These are phyloP conservation scores for Coenonympha glycerion DNA, from an alignment of 2,888 invertebrate species.

Conservation along the genomic window DNA sequence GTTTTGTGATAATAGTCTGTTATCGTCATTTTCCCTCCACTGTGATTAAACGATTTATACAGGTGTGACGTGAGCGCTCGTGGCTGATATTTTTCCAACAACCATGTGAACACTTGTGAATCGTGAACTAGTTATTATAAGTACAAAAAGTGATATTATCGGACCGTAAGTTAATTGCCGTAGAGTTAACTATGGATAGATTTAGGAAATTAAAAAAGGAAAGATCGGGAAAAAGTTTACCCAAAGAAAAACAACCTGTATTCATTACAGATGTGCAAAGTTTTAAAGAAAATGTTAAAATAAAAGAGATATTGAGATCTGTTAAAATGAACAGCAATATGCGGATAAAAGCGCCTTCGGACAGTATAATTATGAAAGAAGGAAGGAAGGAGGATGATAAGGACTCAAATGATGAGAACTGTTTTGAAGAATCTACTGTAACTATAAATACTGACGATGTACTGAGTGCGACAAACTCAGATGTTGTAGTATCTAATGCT, in stretches of 20 bases:
- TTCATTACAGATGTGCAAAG: conserved; percentile 55
- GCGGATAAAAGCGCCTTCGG: conserved; percentile 56
- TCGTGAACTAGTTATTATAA: conserved; percentile 31
- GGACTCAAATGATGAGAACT: conserved; percentile 53
- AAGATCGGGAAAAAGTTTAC: conserved; percentile 43
- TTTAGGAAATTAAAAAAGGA: conserved; percentile 55
- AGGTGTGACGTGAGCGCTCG: conserved; percentile 50
- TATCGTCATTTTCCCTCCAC: conserved; percentile 49
- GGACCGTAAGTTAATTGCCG: conserved; percentile 13
- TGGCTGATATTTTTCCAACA: conserved; percentile 43
- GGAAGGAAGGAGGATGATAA: too few relatives aligned
- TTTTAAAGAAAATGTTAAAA: conserved; percentile 62
- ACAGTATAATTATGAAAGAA: conserved; percentile 60
- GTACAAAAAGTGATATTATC: conserved; percentile 24
- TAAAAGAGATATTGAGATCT: conserved; percentile 60
- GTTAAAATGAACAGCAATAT: conserved; percentile 68
- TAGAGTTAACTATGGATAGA: conserved; percentile 55
- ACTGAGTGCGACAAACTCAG: conserved; percentile 48
- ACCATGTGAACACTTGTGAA: conserved; percentile 30
- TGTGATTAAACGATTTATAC: conserved; percentile 57
- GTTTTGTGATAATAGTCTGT: conserved; percentile 43
- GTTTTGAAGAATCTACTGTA: conserved; percentile 36
- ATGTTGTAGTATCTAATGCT: conserved; percentile 34
- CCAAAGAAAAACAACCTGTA: conserved; percentile 45
- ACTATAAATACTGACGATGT: conserved; percentile 31